A percentile compares a stretch with the other conserved stretches of the same genome.
These are phyloP conservation scores for Gopherus flavomarginatus DNA, from an alignment of 2,113 vertebrate genomes.

Conservation along the genomic window DNA sequence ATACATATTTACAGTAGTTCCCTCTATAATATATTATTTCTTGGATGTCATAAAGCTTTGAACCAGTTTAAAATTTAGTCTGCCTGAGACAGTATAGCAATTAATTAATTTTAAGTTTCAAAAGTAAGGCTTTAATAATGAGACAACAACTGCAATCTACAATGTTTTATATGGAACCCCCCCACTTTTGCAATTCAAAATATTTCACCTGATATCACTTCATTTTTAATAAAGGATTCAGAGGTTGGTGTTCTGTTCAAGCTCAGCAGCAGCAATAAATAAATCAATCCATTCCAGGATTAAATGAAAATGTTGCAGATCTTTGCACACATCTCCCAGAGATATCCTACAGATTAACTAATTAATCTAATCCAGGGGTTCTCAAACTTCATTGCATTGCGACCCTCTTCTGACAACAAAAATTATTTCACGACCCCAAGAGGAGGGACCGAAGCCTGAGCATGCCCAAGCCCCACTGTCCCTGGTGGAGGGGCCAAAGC, in stretches of 20 bases:
- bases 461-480: too few relatives aligned
- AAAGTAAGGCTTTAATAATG: background rate
- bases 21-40: constrained; percentile 33
- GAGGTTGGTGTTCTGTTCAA: background rate
- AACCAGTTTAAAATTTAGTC: constrained; percentile 50
- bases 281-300: background rate
- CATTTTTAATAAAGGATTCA: background rate
- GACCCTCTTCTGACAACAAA: too few relatives aligned
- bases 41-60: constrained; percentile 63
- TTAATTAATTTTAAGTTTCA: constrained; percentile 37
- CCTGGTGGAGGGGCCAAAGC: too few relatives aligned
- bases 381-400: too few relatives aligned
- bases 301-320: background rate
- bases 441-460: too few relatives aligned
- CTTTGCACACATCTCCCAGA: background rate
- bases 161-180: background rate
- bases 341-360: background rate
- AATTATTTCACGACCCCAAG: too few relatives aligned
- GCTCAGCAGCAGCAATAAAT: background rate
- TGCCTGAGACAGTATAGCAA: constrained; percentile 30
- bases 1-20: constrained; percentile 61
- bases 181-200: background rate
- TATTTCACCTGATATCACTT: background rate
- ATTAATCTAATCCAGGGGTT: background rate
- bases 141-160: background rate